Conservation (phyloP, 2,888 invertebrate species). For the Ligdia adustata region DNA sequence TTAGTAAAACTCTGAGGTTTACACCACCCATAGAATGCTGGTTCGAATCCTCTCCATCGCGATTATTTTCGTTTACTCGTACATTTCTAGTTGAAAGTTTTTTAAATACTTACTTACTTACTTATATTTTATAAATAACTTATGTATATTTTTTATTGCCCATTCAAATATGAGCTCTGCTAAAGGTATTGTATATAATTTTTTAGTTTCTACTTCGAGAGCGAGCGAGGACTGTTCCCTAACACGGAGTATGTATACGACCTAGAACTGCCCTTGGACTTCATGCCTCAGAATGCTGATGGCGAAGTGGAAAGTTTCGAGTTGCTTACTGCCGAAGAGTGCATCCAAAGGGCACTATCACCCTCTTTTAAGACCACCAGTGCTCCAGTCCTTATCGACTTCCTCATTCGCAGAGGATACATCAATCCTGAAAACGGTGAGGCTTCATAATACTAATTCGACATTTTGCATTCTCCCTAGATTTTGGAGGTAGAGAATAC, state of each 20-base stretch:
- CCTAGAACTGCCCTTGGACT: slow-evolving; percentile 94
- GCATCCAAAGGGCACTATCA: slow-evolving; percentile 91
- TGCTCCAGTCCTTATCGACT: slow-evolving; percentile 95
- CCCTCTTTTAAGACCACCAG: slow-evolving; percentile 97
- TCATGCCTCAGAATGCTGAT: slow-evolving; percentile 96
- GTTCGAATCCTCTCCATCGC: no score
- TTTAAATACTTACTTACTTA: no score
- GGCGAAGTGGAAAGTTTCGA: slow-evolving; percentile 97
- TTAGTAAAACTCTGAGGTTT: no score
- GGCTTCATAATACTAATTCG: slow-evolving; percentile 8
- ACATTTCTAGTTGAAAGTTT: no score
- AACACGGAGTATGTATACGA: slow-evolving; percentile 98
- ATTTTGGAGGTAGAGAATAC: no score
- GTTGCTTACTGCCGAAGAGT: slow-evolving; percentile 92
- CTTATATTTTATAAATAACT: no score
- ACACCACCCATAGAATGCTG: no score
- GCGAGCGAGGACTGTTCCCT: slow-evolving; percentile 96
- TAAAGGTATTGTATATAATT: no score
- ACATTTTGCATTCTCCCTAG: no score
- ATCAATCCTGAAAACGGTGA: slow-evolving; percentile 95
- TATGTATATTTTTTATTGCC: no score
- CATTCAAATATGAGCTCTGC: no score
- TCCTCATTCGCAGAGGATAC: slow-evolving; percentile 95
- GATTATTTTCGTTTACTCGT: no score
- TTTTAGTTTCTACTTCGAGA: slow-evolving; percentile 94